Evolutionary conservation across 2,888 invertebrate species (phyloP).

Genomic region (Heteropelma amictum): DNA sequence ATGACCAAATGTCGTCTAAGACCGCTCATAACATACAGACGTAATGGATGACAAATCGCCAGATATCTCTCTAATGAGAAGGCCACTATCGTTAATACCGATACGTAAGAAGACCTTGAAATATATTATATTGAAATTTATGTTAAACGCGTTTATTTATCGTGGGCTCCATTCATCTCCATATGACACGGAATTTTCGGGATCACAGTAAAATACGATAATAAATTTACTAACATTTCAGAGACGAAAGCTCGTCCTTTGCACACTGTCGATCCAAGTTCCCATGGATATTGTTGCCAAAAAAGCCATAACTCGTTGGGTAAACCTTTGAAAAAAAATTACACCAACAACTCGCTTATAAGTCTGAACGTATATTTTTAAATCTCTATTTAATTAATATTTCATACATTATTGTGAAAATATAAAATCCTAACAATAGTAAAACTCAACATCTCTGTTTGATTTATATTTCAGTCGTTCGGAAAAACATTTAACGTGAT

Average conservation of each 20-base stretch:
- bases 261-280: conserved; percentile 88
- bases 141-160: neutral
- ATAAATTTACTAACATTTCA: conserved; percentile 85
- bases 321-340: conserved; percentile 81
- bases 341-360: neutral
- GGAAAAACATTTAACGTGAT: no score
- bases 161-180: no score
- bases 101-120: conserved; percentile 91
- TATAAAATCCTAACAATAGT: no score
- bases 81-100: conserved; percentile 92
- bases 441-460: no score
- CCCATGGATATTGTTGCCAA: conserved; percentile 93
- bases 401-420: no score
- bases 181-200: no score
- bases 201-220: neutral
- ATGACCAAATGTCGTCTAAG: conserved; percentile 88
- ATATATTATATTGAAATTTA: conserved; percentile 12
- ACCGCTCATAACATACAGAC: conserved; percentile 89
- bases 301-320: conserved; percentile 90
- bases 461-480: no score
- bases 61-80: conserved; percentile 94
- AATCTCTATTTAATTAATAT: no score
- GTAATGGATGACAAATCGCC: conserved; percentile 93
- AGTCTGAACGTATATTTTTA: no score
- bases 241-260: conserved; percentile 89